Percentiles rank a stretch among this genome's conserved stretches.
Conservation (phyloP, 2,113 vertebrate species). For the Myiopsitta monachus region DNA sequence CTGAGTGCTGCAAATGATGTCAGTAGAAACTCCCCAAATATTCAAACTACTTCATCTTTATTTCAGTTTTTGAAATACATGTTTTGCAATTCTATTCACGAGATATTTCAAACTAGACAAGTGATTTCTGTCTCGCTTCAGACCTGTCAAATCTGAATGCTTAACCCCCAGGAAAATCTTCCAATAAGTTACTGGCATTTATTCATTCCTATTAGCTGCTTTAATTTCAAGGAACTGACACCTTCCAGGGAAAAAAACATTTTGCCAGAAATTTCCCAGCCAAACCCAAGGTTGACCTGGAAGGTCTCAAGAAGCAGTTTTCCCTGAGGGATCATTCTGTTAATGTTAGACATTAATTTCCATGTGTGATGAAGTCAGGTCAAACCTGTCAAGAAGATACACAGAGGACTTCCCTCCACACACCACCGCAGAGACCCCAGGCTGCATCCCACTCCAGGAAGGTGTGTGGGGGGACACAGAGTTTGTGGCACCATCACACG, state of each 20-base stretch:
- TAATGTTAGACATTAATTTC: not conserved
- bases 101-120: not conserved
- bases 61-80: not conserved
- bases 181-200: not conserved
- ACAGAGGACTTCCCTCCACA: not conserved
- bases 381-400: not conserved
- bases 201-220: not conserved
- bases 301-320: not conserved
- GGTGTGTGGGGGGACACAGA: not conserved
- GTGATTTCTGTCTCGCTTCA: not conserved
- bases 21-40: not conserved
- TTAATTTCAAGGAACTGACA: not conserved
- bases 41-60: not conserved
- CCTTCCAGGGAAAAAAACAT: not conserved
- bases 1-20: not conserved
- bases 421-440: fast-evolving
- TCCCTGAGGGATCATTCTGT: not conserved
- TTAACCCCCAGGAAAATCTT: not conserved
- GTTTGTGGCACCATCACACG: not conserved
- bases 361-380: not conserved
- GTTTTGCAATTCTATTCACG: not conserved
- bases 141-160: not conserved
- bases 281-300: not conserved
- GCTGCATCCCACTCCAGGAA: not conserved
- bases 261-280: not conserved